Evolutionary conservation across 2,888 invertebrate genomes (phyloP).

Genomic region (Polymixis lichenea): DNA sequence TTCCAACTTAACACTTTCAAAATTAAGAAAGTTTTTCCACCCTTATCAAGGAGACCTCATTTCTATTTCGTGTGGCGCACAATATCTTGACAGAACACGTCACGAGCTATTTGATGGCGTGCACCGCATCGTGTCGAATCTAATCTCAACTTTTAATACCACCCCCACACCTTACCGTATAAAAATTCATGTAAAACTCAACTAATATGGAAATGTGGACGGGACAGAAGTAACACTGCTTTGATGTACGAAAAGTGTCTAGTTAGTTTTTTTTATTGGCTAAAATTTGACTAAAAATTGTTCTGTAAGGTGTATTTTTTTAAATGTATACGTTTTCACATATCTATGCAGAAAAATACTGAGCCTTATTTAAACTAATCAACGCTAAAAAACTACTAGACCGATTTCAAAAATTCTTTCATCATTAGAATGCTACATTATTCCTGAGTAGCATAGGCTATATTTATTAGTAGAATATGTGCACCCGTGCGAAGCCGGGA

Average conservation of each 20-base stretch:
- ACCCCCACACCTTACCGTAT: conserved; percentile 73
- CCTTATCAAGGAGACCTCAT: conserved; percentile 60
- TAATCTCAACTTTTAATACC: conserved; percentile 85
- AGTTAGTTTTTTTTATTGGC: conserved; percentile 12
- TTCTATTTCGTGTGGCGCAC: conserved; percentile 62
- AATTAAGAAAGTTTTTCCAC: conserved; percentile 39
- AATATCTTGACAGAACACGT: conserved; percentile 72
- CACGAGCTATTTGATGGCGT: conserved; percentile 77
- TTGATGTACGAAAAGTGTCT: conserved; percentile 52
- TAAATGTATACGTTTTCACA: not conserved
- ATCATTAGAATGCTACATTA: no score
- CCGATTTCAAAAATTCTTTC: no score
- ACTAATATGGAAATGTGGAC: conserved; percentile 69
- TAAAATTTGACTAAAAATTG: not conserved
- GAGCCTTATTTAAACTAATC: no score
- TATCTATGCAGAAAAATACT: conserved; percentile 6
- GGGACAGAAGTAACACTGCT: conserved; percentile 68
- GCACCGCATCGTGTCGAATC: conserved; percentile 78
- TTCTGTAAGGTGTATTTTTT: not conserved
- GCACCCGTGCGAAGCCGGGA: no score
- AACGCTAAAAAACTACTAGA: no score
- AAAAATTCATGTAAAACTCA: conserved; percentile 80
- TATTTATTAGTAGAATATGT: no score
- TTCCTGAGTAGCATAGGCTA: no score
- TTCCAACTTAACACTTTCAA: conserved; percentile 30